Percentiles rank a stretch among this genome's conserved stretches.
Evolutionary conservation across 1,140 invertebrate genomes (phyloP).

Genomic region (Wiebesia pumilae): DNA sequence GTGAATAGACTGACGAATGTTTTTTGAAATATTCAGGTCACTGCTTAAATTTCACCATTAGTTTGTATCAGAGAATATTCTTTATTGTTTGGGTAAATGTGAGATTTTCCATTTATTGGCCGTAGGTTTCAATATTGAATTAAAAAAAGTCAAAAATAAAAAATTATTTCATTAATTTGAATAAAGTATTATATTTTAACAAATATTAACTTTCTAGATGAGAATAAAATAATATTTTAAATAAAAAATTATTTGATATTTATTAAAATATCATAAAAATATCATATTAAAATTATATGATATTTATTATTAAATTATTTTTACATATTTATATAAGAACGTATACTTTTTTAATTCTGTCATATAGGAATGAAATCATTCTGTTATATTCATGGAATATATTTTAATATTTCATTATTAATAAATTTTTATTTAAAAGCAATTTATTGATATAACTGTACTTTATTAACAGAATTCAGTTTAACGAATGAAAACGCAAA

Average conservation of each 20-base stretch:
- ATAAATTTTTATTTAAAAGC: no score
- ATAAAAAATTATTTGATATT: background rate
- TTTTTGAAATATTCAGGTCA: constrained; percentile 17
- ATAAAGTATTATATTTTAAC: background rate
- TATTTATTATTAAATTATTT: no score
- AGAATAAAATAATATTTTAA: background rate
- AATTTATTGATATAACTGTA: no score
- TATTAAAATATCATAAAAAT: no score
- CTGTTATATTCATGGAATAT: no score
- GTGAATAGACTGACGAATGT: background rate
- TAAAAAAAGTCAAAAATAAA: background rate
- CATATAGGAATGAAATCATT: no score
- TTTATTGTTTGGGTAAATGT: constrained; percentile 25
- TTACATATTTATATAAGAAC: no score
- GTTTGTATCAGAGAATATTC: constrained; percentile 16
- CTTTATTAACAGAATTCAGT: no score
- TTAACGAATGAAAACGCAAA: no score
- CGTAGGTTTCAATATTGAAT: constrained; percentile 1
- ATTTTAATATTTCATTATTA: no score
- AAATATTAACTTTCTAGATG: background rate
- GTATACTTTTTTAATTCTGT: no score
- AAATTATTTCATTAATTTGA: background rate
- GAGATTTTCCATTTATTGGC: background rate
- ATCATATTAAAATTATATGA: no score
- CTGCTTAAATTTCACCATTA: constrained; percentile 31